phyloP scores from a whole-genome alignment of 92 coral and sea anemone genomes.

The Phymanthus crucifer region DNA sequence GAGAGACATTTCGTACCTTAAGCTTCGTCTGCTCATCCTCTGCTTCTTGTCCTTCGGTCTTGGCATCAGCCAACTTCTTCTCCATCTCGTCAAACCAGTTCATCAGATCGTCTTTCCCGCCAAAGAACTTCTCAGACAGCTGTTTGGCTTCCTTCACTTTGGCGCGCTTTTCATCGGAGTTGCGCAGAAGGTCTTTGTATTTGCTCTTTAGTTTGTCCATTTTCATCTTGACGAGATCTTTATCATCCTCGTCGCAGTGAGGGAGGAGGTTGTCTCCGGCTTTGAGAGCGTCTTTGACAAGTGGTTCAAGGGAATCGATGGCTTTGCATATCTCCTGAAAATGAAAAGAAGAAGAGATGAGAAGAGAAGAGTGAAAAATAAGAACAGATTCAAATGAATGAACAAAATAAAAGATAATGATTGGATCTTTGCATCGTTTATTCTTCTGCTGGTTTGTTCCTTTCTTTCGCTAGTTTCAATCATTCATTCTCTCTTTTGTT shows the following conservation, averaged over 20 bases:
- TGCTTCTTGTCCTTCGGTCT: conserved; percentile 52
- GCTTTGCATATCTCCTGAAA: conserved; percentile 72
- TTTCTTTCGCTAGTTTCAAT: too few species aligned
- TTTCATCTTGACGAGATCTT: conserved; percentile 78
- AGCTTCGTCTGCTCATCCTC: conserved; percentile 56
- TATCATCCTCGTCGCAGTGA: conserved; percentile 86
- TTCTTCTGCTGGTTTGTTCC: too few species aligned
- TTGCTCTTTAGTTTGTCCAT: conserved; percentile 79
- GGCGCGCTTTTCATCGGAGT: conserved; percentile 57
- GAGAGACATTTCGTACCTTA: conserved; percentile 23
- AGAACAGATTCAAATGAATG: neutral
- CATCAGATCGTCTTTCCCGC: conserved; percentile 67
- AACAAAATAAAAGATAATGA: too few species aligned
- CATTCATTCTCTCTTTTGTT: too few species aligned
- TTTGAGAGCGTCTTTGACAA: conserved; percentile 62
- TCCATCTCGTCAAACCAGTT: conserved; percentile 86
- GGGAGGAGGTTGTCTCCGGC: conserved; percentile 76
- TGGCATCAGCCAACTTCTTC: conserved; percentile 60
- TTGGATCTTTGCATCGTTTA: too few species aligned
- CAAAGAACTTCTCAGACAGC: conserved; percentile 70
- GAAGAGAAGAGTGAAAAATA: neutral
- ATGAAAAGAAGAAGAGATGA: neutral
- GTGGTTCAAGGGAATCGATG: conserved; percentile 64
- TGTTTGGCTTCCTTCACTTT: conserved; percentile 76
- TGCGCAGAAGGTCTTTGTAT: conserved; percentile 63